Evolutionary conservation across 2,113 vertebrate species (phyloP).

Genomic region (Grallaria varia): DNA sequence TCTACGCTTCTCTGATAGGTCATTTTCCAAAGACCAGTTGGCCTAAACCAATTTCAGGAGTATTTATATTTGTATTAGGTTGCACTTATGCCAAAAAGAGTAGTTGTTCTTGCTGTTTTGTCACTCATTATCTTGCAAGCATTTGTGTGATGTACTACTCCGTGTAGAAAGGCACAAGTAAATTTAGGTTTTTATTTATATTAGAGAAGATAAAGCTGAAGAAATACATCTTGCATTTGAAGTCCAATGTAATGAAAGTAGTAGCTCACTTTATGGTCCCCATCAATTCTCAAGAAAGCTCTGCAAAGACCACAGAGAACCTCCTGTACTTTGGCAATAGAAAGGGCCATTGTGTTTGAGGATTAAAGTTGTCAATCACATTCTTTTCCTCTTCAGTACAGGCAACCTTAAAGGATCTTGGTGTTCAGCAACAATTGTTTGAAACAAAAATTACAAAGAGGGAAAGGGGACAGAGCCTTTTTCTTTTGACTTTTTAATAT

Average conservation of each 20-base stretch:
- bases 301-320: background rate
- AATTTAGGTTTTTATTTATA: background rate
- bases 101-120: background rate
- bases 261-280: background rate
- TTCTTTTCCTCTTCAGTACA: background rate
- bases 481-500: background rate
- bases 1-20: background rate
- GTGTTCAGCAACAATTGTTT: background rate
- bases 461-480: background rate
- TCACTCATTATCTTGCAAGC: background rate
- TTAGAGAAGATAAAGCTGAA: background rate
- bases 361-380: background rate
- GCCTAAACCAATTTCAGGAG: background rate
- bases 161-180: background rate
- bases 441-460: background rate
- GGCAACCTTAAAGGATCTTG: background rate
- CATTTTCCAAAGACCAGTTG: background rate
- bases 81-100: background rate
- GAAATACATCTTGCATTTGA: conserved; percentile 17
- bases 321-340: background rate
- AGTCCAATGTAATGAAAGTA: background rate
- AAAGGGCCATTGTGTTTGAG: conserved; percentile 9
- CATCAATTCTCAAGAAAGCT: conserved; percentile 20
- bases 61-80: background rate
- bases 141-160: background rate